These are phyloP conservation scores for Acanthurus lineatus DNA, from an alignment of 2,797 vertebrate species.

Conservation along the genomic window DNA sequence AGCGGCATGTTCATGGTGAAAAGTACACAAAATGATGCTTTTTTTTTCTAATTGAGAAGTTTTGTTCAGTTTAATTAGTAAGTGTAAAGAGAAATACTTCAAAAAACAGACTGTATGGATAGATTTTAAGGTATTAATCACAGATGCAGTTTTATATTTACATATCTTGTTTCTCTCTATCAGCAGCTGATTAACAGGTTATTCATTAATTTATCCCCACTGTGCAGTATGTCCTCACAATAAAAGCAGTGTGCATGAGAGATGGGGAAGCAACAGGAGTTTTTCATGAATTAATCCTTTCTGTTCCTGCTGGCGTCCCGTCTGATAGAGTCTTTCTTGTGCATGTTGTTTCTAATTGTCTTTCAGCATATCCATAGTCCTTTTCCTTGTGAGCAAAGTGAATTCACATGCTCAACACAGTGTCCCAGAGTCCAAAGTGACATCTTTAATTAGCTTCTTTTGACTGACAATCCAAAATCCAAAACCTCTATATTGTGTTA, in stretches of 20 bases:
- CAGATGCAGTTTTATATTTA: neutral
- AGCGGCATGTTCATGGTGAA: neutral
- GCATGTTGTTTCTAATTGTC: neutral
- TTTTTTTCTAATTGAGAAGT: neutral
- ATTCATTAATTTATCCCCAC: neutral
- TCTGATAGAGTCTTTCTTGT: neutral
- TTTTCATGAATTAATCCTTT: neutral
- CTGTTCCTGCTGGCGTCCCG: too few species aligned
- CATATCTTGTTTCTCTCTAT: slow-evolving; percentile 1
- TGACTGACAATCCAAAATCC: too few species aligned
- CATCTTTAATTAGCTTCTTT: too few species aligned
- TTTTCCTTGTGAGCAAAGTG: neutral
- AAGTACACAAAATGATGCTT: neutral
- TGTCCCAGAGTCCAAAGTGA: too few species aligned
- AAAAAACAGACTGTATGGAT: neutral
- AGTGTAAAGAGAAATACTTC: neutral
- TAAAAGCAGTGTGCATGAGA: neutral
- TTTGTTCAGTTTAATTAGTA: neutral
- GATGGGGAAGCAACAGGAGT: neutral
- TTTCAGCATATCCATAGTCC: neutral
- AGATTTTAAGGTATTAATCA: neutral
- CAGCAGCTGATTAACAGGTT: neutral
- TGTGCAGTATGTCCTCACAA: neutral
- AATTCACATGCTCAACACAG: neutral
- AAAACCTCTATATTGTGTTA: too few species aligned